Evolutionary conservation across 2,113 vertebrate genomes (phyloP).

Genomic region (human): DNA sequence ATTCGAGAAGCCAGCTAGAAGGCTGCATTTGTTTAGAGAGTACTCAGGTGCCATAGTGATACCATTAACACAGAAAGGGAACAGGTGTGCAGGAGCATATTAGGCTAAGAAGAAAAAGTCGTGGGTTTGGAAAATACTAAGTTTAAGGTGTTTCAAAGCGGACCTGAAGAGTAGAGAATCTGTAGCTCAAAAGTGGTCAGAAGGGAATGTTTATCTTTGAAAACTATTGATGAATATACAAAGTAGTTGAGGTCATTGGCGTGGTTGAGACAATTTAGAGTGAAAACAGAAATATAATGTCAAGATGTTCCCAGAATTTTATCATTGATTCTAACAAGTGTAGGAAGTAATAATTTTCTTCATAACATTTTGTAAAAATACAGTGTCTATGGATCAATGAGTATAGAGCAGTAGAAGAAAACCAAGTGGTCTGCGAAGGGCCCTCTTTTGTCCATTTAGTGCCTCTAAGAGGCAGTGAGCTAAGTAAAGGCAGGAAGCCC

Average conservation of each 20-base stretch:
- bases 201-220: not conserved
- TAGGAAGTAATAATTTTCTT: conserved; percentile 48
- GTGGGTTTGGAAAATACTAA: not conserved
- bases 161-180: not conserved
- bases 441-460: conserved; percentile 45
- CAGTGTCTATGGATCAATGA: not conserved
- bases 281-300: conserved; percentile 42
- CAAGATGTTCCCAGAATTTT: conserved; percentile 54
- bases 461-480: conserved; percentile 33
- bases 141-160: not conserved
- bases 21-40: not conserved
- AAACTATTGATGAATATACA: not conserved
- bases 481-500: conserved; percentile 20
- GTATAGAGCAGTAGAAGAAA: not conserved
- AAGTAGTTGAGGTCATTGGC: not conserved
- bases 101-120: not conserved
- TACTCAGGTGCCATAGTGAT: fast-evolving
- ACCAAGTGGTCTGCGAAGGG: conserved; percentile 50
- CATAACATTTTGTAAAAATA: conserved; percentile 33
- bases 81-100: not conserved
- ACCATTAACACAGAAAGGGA: not conserved
- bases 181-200: not conserved
- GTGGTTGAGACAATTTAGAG: not conserved
- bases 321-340: conserved; percentile 18
- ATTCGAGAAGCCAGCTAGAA: not conserved